These are phyloP conservation scores for Protula sp. DNA, from an alignment of 2,888 invertebrate genomes.

Conservation along the genomic window DNA sequence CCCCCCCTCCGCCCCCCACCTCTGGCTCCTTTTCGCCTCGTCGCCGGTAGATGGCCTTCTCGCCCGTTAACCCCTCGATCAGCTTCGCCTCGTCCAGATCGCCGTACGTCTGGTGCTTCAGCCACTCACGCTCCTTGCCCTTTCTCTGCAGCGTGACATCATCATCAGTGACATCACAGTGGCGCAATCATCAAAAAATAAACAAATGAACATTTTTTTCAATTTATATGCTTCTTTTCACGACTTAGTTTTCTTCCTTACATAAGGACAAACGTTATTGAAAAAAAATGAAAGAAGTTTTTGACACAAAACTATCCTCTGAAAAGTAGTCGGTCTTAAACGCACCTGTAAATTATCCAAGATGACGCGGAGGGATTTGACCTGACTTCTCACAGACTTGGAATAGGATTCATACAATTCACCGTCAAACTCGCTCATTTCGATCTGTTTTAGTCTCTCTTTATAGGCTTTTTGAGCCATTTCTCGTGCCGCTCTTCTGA, in stretches of 20 bases:
- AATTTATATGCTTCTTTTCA: no score
- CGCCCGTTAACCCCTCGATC: slow-evolving; percentile 87
- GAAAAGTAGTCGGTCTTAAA: no score
- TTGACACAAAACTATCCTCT: no score
- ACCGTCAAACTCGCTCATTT: slow-evolving; percentile 92
- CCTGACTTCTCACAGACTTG: slow-evolving; percentile 65
- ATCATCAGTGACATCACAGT: neutral
- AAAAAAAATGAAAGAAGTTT: no score
- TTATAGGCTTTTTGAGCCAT: slow-evolving; percentile 87
- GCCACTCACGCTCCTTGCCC: slow-evolving; percentile 90
- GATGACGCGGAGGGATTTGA: slow-evolving; percentile 79
- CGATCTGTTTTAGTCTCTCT: slow-evolving; percentile 78
- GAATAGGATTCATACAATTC: slow-evolving; percentile 78
- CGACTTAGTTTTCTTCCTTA: no score
- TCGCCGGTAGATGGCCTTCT: slow-evolving; percentile 81
- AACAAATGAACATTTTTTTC: no score
- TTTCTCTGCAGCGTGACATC: slow-evolving; percentile 65
- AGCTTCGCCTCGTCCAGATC: slow-evolving; percentile 92
- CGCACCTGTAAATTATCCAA: slow-evolving; percentile 70
- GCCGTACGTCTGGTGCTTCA: slow-evolving; percentile 86
- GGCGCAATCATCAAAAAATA: neutral
- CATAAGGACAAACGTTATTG: no score
- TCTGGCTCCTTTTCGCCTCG: slow-evolving; percentile 82
- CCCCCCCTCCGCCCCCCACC: slow-evolving; percentile 72
- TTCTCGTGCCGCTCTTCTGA: slow-evolving; percentile 82